A percentile compares a stretch with the other conserved stretches of the same genome.
Evolutionary conservation across 2,888 invertebrate species (phyloP).

Genomic region (Epistrophe grossulariae): DNA sequence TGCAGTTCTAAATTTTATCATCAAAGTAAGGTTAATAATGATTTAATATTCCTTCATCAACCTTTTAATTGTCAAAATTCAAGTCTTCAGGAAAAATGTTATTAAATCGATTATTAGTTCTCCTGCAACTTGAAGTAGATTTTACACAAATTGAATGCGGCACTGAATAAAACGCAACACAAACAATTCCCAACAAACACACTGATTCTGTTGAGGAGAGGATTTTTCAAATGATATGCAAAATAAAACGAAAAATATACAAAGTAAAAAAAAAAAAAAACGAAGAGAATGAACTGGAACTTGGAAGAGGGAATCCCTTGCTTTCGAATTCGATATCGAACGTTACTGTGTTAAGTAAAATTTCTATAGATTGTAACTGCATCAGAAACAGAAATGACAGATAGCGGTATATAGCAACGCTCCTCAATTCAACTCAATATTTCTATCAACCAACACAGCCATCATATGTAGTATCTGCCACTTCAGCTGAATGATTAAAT

Average conservation of each 20-base stretch:
- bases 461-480: conserved; percentile 3
- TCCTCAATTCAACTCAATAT: conserved; percentile 1
- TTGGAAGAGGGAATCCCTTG: conserved; percentile 10
- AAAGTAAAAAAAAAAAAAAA: neutral
- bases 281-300: conserved; percentile 3
- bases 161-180: neutral
- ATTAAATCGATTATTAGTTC: neutral
- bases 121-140: neutral
- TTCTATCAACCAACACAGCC: neutral
- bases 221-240: conserved; percentile 55
- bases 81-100: neutral
- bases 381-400: conserved; percentile 32
- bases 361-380: conserved; percentile 61
- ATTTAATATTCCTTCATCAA: too few relatives aligned
- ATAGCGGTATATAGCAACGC: neutral
- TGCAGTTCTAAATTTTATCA: too few relatives aligned
- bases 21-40: too few relatives aligned
- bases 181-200: neutral
- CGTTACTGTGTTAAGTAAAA: conserved; percentile 22
- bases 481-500: conserved; percentile 66
- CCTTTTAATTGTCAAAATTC: too few relatives aligned
- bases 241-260: conserved; percentile 35
- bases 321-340: neutral
- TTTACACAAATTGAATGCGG: neutral
- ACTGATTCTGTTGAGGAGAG: neutral